A percentile compares a stretch with the other conserved stretches of the same genome.
phyloP scores from a whole-genome alignment of 2,888 invertebrate species.

The Cheilosia scutellata region DNA sequence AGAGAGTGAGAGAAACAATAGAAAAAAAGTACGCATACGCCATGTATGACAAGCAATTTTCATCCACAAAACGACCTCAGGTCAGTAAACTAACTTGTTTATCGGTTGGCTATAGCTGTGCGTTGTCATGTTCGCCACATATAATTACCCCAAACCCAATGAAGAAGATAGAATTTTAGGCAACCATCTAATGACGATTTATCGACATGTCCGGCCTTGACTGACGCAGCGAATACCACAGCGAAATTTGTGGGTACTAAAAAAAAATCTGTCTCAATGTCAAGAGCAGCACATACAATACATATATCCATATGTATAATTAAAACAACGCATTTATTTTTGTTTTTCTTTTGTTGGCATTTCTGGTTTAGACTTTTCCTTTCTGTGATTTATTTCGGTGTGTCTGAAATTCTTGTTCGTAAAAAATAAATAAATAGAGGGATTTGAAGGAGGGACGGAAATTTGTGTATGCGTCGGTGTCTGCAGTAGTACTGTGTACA shows the following conservation, averaged over 20 bases:
- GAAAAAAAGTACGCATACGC: not conserved
- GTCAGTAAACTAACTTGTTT: conserved; percentile 1
- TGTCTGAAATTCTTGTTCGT: not conserved
- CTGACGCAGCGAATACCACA: not conserved
- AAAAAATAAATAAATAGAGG: not conserved
- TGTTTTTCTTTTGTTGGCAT: too few relatives aligned
- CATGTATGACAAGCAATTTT: not conserved
- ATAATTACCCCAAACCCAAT: too few relatives aligned
- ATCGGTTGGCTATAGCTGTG: not conserved
- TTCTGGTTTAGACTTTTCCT: not conserved
- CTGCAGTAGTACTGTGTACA: too few relatives aligned
- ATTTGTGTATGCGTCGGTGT: too few relatives aligned
- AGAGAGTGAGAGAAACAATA: not conserved
- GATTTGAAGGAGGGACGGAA: not conserved
- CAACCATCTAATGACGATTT: not conserved
- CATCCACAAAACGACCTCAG: not conserved
- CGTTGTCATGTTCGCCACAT: not conserved
- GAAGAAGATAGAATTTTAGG: too few relatives aligned
- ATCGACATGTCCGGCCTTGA: not conserved
- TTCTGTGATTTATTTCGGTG: not conserved
- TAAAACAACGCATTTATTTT: not conserved
- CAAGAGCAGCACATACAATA: not conserved
- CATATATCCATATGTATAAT: not conserved
- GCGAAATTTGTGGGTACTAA: not conserved
- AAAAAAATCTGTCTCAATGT: not conserved